Evolutionary conservation across 2,113 vertebrate species (phyloP).

Genomic region (Lophochroa leadbeateri): DNA sequence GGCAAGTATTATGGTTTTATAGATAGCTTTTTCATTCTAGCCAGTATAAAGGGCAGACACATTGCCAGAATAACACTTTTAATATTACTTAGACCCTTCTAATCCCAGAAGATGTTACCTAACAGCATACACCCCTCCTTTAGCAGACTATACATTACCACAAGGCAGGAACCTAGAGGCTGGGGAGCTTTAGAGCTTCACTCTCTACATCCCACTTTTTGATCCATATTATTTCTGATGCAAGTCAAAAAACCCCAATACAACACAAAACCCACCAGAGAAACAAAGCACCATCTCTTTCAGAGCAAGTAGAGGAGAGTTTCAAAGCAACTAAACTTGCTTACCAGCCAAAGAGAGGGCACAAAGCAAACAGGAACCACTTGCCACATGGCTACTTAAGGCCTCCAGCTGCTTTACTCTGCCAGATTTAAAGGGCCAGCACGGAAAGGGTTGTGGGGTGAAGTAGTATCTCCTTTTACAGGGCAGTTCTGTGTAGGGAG

Average conservation of each 20-base stretch:
- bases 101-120: neutral
- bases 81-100: neutral
- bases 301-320: fast-evolving
- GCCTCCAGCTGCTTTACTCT: neutral
- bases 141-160: neutral
- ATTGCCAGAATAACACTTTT: neutral
- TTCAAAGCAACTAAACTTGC: neutral
- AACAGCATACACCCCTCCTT: neutral
- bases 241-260: neutral
- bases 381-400: neutral
- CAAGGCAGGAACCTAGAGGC: neutral
- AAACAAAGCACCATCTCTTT: neutral
- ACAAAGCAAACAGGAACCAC: fast-evolving
- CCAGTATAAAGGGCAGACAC: neutral
- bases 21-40: neutral
- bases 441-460: fast-evolving
- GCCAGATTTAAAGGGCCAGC: neutral
- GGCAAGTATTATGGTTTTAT: neutral
- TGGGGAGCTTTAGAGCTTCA: neutral
- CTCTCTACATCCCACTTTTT: neutral
- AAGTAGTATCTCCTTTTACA: fast-evolving
- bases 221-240: neutral
- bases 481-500: too few relatives aligned
- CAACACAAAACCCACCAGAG: neutral
- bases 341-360: neutral